These are phyloP conservation scores for Sphaerophoria rueppellii DNA, from an alignment of 2,888 invertebrate species.

Conservation along the genomic window DNA sequence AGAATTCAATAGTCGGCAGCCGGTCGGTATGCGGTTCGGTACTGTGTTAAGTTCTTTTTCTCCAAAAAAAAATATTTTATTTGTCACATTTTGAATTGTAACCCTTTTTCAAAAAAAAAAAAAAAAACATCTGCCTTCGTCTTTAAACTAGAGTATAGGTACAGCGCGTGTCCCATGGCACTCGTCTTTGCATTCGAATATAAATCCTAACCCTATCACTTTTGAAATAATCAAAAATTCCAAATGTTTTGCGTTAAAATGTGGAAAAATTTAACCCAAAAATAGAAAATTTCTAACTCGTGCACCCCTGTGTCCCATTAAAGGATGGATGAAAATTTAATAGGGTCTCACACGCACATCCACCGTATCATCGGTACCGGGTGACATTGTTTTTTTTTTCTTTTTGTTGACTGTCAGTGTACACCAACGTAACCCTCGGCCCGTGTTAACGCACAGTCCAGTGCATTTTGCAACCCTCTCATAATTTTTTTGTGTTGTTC, in stretches of 20 bases:
- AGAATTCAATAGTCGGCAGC: constrained; percentile 44
- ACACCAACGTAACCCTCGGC: constrained; percentile 74
- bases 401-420: constrained; percentile 35
- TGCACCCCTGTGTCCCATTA: constrained; percentile 30
- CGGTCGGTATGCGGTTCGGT: constrained; percentile 4
- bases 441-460: constrained; percentile 76
- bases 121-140: constrained; percentile 57
- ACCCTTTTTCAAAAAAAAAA: constrained; percentile 51
- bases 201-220: constrained; percentile 66
- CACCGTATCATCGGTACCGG: constrained; percentile 37
- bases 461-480: constrained; percentile 72
- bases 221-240: constrained; percentile 76
- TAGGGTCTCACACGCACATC: constrained; percentile 52
- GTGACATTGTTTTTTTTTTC: constrained; percentile 41
- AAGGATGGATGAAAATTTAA: constrained; percentile 62
- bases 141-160: constrained; percentile 54
- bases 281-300: constrained; percentile 36
- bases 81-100: constrained; percentile 52
- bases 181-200: constrained; percentile 11
- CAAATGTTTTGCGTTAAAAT: constrained; percentile 76
- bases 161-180: constrained; percentile 19
- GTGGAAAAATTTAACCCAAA: constrained; percentile 76
- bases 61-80: constrained; percentile 31
- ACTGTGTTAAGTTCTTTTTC: constrained; percentile 2
- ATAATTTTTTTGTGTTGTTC: not conserved